phyloP scores from a whole-genome alignment of 2,888 invertebrate genomes.

The Sinohyriopsis cumingii region DNA sequence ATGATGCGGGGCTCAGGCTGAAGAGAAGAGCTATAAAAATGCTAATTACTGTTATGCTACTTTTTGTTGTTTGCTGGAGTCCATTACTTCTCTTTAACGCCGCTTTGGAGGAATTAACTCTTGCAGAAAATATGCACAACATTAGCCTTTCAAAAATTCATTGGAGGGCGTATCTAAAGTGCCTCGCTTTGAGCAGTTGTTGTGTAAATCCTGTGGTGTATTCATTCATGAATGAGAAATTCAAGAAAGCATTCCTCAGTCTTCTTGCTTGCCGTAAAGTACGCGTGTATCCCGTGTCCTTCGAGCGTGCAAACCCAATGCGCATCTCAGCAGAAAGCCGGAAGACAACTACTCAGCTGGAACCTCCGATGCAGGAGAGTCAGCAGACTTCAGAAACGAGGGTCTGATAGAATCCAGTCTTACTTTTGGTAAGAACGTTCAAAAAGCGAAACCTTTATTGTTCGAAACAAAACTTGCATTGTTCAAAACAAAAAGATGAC shows the following conservation, averaged over 20 bases:
- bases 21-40: constrained; percentile 57
- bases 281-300: constrained; percentile 79
- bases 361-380: constrained; percentile 14
- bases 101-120: constrained; percentile 29
- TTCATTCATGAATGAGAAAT: constrained; percentile 58
- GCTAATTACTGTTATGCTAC: constrained; percentile 49
- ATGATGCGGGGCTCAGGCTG: constrained; percentile 37
- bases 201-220: constrained; percentile 58
- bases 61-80: constrained; percentile 53
- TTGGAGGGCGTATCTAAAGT: constrained; percentile 41
- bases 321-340: constrained; percentile 28
- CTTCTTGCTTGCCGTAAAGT: constrained; percentile 34
- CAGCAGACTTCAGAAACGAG: constrained; percentile 29
- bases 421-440: too few relatives aligned
- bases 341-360: constrained; percentile 28
- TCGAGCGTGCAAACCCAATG: constrained; percentile 9
- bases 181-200: constrained; percentile 48
- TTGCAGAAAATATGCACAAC: constrained; percentile 22
- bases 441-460: too few relatives aligned
- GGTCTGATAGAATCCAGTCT: constrained; percentile 1
- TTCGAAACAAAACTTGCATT: too few relatives aligned
- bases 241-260: constrained; percentile 43
- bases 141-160: constrained; percentile 21
- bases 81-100: constrained; percentile 48
- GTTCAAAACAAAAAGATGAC: too few relatives aligned